Conservation (phyloP, 2,888 invertebrate species). For the Patella caerulea region DNA sequence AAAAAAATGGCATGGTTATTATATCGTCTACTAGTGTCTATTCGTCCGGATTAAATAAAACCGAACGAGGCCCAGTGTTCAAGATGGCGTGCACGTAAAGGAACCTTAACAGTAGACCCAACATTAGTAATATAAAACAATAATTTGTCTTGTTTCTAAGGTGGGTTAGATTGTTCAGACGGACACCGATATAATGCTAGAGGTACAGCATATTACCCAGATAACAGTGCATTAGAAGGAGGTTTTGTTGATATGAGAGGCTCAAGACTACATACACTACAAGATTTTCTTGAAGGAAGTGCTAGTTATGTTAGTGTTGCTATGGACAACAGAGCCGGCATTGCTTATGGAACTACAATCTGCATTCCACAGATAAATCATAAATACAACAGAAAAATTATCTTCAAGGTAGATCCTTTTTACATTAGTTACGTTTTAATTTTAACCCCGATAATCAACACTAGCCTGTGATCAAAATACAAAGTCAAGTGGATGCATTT, state of each 20-base stretch:
- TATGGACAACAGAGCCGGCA: conserved; percentile 48
- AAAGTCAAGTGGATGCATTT: no score
- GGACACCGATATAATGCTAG: conserved; percentile 36
- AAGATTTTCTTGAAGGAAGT: conserved; percentile 42
- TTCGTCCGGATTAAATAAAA: no score
- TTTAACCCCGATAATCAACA: no score
- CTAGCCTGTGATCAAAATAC: no score
- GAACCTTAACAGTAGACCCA: no score
- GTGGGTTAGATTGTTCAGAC: conserved; percentile 26
- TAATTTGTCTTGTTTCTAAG: background rate
- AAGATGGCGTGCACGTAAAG: no score
- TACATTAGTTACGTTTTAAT: background rate
- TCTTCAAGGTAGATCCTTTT: conserved; percentile 40
- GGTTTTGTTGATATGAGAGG: conserved; percentile 43
- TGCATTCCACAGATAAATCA: conserved; percentile 50
- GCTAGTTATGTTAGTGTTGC: conserved; percentile 45
- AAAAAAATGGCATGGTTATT: no score
- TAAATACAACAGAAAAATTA: conserved; percentile 42
- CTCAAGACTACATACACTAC: conserved; percentile 36
- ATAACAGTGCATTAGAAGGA: conserved; percentile 40
- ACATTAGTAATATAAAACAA: no score
- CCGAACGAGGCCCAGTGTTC: no score
- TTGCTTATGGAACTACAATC: conserved; percentile 42
- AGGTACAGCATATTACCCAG: conserved; percentile 45
- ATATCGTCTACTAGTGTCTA: no score